phyloP scores from a whole-genome alignment of 2,797 vertebrate species.

The Erethizon dorsatum region DNA sequence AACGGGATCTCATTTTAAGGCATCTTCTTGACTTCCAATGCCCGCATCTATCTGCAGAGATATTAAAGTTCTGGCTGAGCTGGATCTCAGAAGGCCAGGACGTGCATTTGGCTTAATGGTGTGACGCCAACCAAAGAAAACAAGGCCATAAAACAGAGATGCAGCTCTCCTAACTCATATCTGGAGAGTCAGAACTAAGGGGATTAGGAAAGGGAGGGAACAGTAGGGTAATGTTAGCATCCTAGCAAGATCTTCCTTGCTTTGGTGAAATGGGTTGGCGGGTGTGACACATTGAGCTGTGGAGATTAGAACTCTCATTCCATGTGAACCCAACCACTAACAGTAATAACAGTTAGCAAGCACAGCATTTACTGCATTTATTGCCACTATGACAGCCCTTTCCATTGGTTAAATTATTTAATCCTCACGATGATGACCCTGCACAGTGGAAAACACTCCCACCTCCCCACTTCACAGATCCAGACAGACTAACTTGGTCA shows the following conservation, averaged over 20 bases:
- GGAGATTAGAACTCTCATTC: not conserved
- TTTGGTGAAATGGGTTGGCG: not conserved
- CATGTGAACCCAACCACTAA: too few relatives aligned
- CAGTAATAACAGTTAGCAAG: rapidly evolving
- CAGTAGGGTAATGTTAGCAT: rapidly evolving
- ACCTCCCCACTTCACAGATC: not conserved
- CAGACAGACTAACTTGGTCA: not conserved
- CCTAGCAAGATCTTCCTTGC: rapidly evolving
- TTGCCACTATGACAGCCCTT: not conserved
- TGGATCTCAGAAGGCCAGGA: not conserved
- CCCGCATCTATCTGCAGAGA: not conserved
- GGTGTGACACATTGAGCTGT: not conserved
- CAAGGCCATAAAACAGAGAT: not conserved
- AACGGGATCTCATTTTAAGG: not conserved
- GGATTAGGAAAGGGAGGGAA: too few relatives aligned
- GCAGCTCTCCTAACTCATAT: not conserved
- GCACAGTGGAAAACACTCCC: not conserved
- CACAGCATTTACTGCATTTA: rapidly evolving
- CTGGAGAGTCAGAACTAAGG: not conserved
- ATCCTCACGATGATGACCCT: not conserved
- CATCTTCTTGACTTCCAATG: not conserved
- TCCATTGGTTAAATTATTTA: not conserved
- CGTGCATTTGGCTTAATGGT: conserved; percentile 23
- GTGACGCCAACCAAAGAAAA: conserved; percentile 36
- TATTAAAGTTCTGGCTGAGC: not conserved